A percentile compares a stretch with the other conserved stretches of the same genome.
These are phyloP conservation scores for Myotis pilosus DNA, from an alignment of 2,797 vertebrate species.

Conservation along the genomic window DNA sequence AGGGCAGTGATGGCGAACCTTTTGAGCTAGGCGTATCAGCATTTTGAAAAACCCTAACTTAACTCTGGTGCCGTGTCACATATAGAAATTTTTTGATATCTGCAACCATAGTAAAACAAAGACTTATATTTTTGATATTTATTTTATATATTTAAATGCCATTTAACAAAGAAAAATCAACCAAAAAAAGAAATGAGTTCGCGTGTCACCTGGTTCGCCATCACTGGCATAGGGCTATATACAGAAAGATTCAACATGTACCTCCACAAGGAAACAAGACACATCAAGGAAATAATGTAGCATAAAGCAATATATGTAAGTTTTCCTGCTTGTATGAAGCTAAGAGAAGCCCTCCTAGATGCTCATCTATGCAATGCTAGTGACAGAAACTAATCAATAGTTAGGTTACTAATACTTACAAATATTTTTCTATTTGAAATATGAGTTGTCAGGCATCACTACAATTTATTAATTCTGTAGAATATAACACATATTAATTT, in stretches of 20 bases:
- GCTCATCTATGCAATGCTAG: background rate
- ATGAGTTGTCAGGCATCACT: background rate
- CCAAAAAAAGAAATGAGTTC: no score
- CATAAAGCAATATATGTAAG: background rate
- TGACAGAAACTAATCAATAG: conserved; percentile 13
- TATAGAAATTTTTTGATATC: no score
- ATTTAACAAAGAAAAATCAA: no score
- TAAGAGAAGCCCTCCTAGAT: background rate
- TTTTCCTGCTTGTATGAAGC: background rate
- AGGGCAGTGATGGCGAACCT: no score
- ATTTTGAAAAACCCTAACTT: no score
- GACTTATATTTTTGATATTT: no score
- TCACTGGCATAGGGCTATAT: background rate
- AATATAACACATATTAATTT: background rate
- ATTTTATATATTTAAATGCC: no score
- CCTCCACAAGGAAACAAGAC: conserved; percentile 54
- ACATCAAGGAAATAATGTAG: background rate
- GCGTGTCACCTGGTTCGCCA: no score
- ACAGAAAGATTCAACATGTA: background rate
- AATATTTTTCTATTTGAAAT: conserved; percentile 31
- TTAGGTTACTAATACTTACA: background rate
- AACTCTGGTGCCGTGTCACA: no score
- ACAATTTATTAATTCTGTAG: conserved; percentile 3
- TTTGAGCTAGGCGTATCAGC: no score
- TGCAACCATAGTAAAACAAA: no score